phyloP scores from a whole-genome alignment of 1,140 invertebrate species.

The Drosophila insularis region DNA sequence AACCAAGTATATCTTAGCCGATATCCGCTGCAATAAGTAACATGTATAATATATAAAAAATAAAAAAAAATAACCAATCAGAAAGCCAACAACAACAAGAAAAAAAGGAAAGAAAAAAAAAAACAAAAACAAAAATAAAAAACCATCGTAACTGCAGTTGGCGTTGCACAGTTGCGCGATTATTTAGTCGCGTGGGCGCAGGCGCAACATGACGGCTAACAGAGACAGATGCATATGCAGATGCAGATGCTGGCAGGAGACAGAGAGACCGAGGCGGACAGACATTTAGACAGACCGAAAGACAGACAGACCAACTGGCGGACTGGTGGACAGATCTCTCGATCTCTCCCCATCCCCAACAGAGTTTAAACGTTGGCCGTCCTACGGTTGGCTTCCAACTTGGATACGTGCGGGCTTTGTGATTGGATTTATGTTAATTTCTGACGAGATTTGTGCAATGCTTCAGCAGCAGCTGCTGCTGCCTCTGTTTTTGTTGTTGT shows the following conservation, averaged over 20 bases:
- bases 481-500: conserved; percentile 27
- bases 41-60: conserved; percentile 7
- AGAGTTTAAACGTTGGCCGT: conserved; percentile 61
- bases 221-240: conserved; percentile 67
- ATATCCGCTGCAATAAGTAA: conserved; percentile 32
- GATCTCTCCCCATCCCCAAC: conserved; percentile 30
- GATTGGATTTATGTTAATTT: conserved; percentile 80
- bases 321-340: conserved; percentile 42
- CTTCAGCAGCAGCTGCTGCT: conserved; percentile 46
- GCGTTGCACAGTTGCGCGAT: conserved; percentile 36
- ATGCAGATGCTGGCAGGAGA: conserved; percentile 35
- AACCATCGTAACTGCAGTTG: conserved; percentile 69
- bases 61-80: conserved; percentile 57
- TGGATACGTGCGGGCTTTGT: conserved; percentile 70
- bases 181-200: conserved; percentile 60
- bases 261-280: conserved; percentile 51
- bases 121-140: too few relatives aligned
- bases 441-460: conserved; percentile 78
- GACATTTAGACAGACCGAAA: conserved; percentile 42
- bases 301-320: conserved; percentile 39
- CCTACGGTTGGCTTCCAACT: conserved; percentile 59
- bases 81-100: conserved; percentile 35
- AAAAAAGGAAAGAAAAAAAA: too few relatives aligned
- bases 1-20: neutral
- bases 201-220: conserved; percentile 77